These are phyloP conservation scores for Platycheirus albimanus DNA, from an alignment of 2,888 invertebrate species.

Conservation along the genomic window DNA sequence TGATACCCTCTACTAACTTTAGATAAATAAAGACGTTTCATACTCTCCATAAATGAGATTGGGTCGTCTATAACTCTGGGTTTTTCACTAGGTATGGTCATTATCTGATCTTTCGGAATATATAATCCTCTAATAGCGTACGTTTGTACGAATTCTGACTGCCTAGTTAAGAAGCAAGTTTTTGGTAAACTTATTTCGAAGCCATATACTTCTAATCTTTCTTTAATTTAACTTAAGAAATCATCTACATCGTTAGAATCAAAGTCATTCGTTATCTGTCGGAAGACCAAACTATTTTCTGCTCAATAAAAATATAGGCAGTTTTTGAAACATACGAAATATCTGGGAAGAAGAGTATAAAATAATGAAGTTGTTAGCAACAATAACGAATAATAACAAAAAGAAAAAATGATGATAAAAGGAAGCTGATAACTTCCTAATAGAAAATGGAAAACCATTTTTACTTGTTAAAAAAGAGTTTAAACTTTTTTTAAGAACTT, in stretches of 20 bases:
- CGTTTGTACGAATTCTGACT: not conserved
- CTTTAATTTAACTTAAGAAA: too few relatives aligned
- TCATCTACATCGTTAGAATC: too few relatives aligned
- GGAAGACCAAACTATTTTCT: constrained; percentile 9
- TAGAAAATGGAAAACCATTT: too few relatives aligned
- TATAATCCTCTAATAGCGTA: too few relatives aligned
- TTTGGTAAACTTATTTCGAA: too few relatives aligned
- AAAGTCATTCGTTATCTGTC: too few relatives aligned
- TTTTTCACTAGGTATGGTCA: not conserved
- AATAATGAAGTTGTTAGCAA: constrained; percentile 7
- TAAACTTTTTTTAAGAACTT: too few relatives aligned
- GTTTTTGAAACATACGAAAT: constrained; percentile 7
- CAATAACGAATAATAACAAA: too few relatives aligned
- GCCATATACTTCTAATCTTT: too few relatives aligned
- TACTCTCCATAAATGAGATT: not conserved
- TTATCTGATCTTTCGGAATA: not conserved
- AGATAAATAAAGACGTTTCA: not conserved
- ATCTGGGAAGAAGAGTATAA: too few relatives aligned
- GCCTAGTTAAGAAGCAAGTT: too few relatives aligned
- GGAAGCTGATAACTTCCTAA: not conserved
- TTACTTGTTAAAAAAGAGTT: too few relatives aligned
- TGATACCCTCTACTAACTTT: not conserved
- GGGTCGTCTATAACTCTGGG: not conserved
- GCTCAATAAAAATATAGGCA: not conserved
- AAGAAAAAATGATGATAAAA: not conserved